Evolutionary conservation across 1,140 invertebrate genomes (phyloP).

Genomic region (Ylistrum balloti): DNA sequence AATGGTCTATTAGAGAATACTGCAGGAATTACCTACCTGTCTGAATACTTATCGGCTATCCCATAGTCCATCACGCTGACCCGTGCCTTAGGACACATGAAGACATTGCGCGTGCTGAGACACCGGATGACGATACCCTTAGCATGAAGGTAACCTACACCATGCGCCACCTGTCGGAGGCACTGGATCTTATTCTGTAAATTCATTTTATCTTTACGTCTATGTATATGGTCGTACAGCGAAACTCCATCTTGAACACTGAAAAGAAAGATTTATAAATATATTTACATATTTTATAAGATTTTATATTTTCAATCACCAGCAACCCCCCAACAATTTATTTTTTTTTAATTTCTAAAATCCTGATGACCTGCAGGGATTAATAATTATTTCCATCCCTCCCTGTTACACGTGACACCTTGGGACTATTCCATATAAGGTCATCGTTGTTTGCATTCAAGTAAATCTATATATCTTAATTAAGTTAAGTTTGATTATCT

Average conservation of each 20-base stretch:
- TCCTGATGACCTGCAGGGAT: too few species aligned
- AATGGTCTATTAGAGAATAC: too few species aligned
- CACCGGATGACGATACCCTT: conserved; percentile 83
- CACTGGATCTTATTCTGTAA: conserved; percentile 78
- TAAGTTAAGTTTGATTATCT: too few species aligned
- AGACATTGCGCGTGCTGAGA: conserved; percentile 83
- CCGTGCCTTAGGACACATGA: conserved; percentile 82
- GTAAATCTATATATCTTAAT: too few species aligned
- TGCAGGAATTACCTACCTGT: conserved; percentile 70
- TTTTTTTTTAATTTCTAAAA: too few species aligned
- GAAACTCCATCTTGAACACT: conserved; percentile 80
- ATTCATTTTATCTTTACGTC: conserved; percentile 74
- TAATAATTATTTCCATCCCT: too few species aligned
- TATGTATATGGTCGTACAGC: conserved; percentile 80
- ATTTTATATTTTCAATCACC: too few species aligned
- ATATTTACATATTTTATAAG: too few species aligned
- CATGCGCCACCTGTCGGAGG: conserved; percentile 80
- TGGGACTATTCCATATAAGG: too few species aligned
- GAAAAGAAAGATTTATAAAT: conserved; percentile 51
- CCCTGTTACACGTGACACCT: too few species aligned
- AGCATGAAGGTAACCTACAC: conserved; percentile 84
- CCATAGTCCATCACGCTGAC: conserved; percentile 83
- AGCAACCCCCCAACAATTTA: too few species aligned
- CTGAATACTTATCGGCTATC: conserved; percentile 73
- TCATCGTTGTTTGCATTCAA: too few species aligned